Conservation (phyloP, 2,113 vertebrate species). For the Fukomys damarensis region DNA sequence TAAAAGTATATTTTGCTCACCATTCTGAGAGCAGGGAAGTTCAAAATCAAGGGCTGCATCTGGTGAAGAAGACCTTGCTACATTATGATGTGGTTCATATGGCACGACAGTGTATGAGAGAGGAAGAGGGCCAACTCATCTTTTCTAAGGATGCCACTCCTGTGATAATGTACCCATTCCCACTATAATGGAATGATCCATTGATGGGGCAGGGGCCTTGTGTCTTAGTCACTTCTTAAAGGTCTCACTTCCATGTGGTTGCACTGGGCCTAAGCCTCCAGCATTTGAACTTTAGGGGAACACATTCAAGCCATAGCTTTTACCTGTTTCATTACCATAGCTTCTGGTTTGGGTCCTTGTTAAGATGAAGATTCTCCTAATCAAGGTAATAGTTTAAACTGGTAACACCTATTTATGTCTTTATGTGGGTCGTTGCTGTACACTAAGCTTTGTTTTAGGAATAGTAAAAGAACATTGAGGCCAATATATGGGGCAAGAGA, state of each 20-base stretch:
- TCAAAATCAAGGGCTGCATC: neutral
- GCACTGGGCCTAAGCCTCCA: neutral
- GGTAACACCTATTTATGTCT: neutral
- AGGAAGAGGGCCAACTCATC: neutral
- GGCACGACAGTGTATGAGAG: neutral
- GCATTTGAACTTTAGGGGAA: neutral
- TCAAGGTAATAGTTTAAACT: neutral
- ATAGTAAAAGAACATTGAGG: neutral
- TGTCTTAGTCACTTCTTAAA: neutral
- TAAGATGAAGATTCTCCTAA: neutral
- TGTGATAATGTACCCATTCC: neutral
- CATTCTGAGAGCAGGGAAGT: neutral
- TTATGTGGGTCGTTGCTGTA: neutral
- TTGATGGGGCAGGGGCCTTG: neutral
- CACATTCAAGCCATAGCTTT: neutral
- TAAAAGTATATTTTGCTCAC: neutral
- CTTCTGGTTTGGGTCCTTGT: neutral
- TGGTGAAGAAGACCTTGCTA: neutral
- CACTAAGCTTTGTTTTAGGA: neutral
- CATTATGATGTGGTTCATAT: neutral
- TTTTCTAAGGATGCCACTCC: neutral
- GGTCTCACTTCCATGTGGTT: neutral
- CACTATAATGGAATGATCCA: neutral
- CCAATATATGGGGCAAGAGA: neutral
- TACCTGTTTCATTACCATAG: neutral